Conservation (phyloP, 35 echinoderm and acorn worm species). For the Ophioderma brevispina region DNA sequence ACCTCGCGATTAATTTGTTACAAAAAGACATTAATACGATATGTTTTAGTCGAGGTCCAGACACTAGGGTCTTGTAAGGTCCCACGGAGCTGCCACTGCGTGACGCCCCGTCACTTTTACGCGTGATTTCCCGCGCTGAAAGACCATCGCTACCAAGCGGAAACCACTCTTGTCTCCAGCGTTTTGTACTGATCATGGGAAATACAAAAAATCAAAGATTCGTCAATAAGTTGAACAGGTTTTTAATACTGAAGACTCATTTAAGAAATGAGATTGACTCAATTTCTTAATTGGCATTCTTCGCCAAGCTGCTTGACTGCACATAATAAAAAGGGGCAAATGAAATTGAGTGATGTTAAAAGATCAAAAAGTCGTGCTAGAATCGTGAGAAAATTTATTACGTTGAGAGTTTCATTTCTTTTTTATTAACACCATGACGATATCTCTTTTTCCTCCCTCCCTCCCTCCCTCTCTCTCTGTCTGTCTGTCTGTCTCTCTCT, state of each 20-base stretch:
- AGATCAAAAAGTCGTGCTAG: too few species aligned
- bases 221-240: neutral
- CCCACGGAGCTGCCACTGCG: neutral
- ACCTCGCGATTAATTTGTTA: neutral
- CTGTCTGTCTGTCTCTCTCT: too few species aligned
- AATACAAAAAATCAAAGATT: neutral
- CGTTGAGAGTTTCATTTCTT: too few species aligned
- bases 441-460: too few species aligned
- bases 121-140: neutral
- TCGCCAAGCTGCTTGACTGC: neutral
- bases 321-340: too few species aligned
- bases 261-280: slow-evolving; percentile 6
- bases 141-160: neutral
- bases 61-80: neutral
- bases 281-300: neutral
- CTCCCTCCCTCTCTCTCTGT: too few species aligned
- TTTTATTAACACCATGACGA: too few species aligned
- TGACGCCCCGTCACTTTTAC: neutral
- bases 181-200: neutral
- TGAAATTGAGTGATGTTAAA: too few species aligned
- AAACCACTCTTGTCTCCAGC: neutral
- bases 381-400: too few species aligned
- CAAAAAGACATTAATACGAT: neutral
- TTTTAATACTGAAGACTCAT: slow-evolving; percentile 2
- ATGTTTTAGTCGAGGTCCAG: neutral